A percentile compares a stretch with the other conserved stretches of the same genome.
Conservation (phyloP, 2,113 vertebrate species). For the Pedetes capensis region DNA sequence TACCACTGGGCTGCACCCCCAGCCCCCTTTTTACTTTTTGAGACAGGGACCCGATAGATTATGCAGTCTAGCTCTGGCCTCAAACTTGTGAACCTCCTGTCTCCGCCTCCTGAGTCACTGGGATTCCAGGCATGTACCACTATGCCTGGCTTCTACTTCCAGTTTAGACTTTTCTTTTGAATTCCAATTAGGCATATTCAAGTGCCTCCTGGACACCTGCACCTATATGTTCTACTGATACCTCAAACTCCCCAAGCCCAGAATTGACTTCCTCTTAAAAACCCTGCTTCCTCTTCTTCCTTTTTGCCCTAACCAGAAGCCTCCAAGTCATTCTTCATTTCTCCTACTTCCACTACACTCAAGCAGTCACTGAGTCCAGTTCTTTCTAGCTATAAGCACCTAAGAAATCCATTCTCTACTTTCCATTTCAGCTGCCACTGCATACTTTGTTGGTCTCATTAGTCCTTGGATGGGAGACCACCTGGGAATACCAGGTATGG, state of each 20-base stretch:
- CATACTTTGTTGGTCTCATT: no score
- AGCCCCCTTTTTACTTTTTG: no score
- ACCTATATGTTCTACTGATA: not conserved
- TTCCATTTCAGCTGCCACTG: not conserved
- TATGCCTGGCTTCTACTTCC: not conserved
- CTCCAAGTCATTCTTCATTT: not conserved
- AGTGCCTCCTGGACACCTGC: not conserved
- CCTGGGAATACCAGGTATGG: no score
- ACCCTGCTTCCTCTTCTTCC: not conserved
- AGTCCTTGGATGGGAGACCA: no score
- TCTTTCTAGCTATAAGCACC: not conserved
- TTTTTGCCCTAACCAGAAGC: slow-evolving; percentile 8
- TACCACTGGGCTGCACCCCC: no score
- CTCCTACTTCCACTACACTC: not conserved
- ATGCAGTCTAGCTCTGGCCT: no score
- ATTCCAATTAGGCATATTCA: not conserved
- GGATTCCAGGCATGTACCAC: no score
- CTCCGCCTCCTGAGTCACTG: no score
- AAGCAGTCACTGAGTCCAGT: not conserved
- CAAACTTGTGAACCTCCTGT: no score
- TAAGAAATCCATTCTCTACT: not conserved
- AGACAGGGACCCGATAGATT: no score
- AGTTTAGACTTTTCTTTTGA: not conserved
- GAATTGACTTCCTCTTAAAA: slow-evolving; percentile 7
- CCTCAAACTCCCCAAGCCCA: not conserved